These are phyloP conservation scores for Turdus rufiventris DNA, from an alignment of 2,113 vertebrate species.

Conservation along the genomic window DNA sequence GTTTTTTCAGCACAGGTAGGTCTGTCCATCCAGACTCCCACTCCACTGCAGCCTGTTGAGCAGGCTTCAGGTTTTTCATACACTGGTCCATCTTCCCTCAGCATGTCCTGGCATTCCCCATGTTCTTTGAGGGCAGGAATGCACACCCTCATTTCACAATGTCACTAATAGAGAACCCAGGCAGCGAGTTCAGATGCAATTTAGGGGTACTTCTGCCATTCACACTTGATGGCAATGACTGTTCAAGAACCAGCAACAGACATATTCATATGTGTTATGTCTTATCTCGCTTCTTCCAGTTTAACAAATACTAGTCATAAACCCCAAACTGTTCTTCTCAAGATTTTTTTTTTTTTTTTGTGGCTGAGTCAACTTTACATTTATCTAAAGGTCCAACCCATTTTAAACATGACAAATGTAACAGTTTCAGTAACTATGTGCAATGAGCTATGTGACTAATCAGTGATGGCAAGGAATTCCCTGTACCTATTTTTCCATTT, in stretches of 20 bases:
- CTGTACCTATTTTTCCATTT: not conserved
- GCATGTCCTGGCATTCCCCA: not conserved
- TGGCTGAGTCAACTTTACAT: not conserved
- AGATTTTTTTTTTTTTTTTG: not conserved
- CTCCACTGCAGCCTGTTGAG: not conserved
- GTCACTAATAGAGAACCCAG: not conserved
- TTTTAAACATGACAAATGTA: not conserved
- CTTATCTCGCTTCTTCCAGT: not conserved
- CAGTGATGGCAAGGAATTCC: not conserved
- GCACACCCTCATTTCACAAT: not conserved
- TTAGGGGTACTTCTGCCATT: not conserved
- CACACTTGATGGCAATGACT: fast-evolving
- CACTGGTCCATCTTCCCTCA: not conserved
- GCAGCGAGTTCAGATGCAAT: not conserved
- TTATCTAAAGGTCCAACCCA: not conserved
- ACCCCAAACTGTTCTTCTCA: not conserved
- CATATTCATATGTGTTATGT: not conserved
- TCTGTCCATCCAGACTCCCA: not conserved
- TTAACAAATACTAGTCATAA: not conserved
- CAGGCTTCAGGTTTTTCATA: not conserved
- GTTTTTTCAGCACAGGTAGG: not conserved
- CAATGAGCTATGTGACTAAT: not conserved
- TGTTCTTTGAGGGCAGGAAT: not conserved
- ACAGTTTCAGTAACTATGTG: not conserved
- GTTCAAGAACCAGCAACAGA: not conserved